Percentiles rank a stretch among this genome's conserved stretches.
Conservation (phyloP, 2,888 invertebrate genomes). For the Diaperis boleti region DNA sequence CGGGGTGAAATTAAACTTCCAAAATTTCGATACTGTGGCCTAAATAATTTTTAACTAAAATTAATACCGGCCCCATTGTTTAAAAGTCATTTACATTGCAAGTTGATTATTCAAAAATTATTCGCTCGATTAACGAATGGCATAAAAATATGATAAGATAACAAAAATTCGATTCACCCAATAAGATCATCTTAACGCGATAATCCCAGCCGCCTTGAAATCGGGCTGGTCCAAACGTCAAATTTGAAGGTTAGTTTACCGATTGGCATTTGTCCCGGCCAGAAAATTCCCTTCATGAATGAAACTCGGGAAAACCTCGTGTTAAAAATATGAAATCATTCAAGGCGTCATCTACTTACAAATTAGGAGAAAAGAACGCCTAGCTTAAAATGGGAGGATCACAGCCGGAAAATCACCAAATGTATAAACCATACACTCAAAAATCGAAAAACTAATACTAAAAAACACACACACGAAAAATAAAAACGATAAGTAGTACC, state of each 20-base stretch:
- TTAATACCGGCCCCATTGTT: no score
- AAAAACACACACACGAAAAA: constrained; percentile 31
- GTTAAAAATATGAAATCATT: constrained; percentile 2
- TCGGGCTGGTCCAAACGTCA: constrained; percentile 11
- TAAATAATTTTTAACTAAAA: no score
- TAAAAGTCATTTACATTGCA: no score
- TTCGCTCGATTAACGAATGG: no score
- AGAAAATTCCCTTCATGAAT: background rate
- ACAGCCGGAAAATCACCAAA: constrained; percentile 33
- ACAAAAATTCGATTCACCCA: no score
- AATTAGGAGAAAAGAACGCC: constrained; percentile 14
- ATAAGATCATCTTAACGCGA: background rate
- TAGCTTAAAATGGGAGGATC: constrained; percentile 24
- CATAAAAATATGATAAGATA: no score
- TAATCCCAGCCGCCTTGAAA: constrained; percentile 2
- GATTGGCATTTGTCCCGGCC: background rate
- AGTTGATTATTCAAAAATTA: no score
- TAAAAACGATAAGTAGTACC: constrained; percentile 27
- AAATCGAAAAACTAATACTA: constrained; percentile 31
- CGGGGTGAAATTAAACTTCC: background rate
- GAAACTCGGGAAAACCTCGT: constrained; percentile 17
- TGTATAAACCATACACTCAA: constrained; percentile 11
- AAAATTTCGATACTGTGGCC: no score
- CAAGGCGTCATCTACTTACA: constrained; percentile 20
- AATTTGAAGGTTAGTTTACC: constrained; percentile 7